Evolutionary conservation across 2,888 invertebrate genomes (phyloP).

Genomic region (Archips xylosteana): DNA sequence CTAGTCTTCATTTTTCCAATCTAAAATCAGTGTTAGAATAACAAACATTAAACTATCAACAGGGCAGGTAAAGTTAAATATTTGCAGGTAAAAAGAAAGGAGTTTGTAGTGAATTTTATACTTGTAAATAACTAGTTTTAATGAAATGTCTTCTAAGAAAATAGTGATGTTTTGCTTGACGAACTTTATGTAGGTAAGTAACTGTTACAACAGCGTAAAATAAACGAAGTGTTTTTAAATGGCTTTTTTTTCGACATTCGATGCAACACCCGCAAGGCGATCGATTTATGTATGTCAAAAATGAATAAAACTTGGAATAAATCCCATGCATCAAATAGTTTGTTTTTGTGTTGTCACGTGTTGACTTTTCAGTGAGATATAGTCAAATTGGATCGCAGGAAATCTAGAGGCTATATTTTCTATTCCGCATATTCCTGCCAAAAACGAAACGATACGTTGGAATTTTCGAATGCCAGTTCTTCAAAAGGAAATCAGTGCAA

Average conservation of each 20-base stretch:
- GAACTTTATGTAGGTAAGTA: constrained; percentile 72
- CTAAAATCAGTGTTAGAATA: constrained; percentile 76
- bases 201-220: constrained; percentile 76
- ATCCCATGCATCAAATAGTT: constrained; percentile 30
- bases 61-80: constrained; percentile 54
- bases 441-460: not conserved
- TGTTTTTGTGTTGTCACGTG: constrained; percentile 29
- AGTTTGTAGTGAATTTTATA: constrained; percentile 78
- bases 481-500: not conserved
- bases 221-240: constrained; percentile 72
- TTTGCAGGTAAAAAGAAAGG: constrained; percentile 67
- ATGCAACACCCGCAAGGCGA: constrained; percentile 26
- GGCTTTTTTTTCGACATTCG: constrained; percentile 47
- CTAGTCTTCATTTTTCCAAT: constrained; percentile 59
- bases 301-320: constrained; percentile 10
- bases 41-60: constrained; percentile 61
- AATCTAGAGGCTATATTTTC: constrained; percentile 6
- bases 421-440: constrained; percentile 8
- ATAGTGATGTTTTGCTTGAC: constrained; percentile 80
- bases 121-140: constrained; percentile 79
- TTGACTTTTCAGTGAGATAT: constrained; percentile 28
- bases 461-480: not conserved
- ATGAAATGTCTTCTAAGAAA: constrained; percentile 65
- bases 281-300: constrained; percentile 20
- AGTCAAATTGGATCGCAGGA: constrained; percentile 15